These are phyloP conservation scores for Heliconius eleuchia DNA, from an alignment of 1,140 invertebrate genomes.

Conservation along the genomic window DNA sequence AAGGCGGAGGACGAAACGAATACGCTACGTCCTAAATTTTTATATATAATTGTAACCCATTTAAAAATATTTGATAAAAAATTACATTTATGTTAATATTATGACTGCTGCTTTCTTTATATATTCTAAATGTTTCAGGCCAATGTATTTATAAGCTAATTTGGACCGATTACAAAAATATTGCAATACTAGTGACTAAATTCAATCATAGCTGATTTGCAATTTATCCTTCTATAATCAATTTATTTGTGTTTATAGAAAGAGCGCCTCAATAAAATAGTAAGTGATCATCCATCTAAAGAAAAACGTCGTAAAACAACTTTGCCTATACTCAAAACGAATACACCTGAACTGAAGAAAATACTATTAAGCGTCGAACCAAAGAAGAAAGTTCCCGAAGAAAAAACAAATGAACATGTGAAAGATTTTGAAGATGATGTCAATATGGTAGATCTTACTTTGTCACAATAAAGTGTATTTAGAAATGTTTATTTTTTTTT, in stretches of 20 bases:
- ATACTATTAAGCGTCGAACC: not conserved
- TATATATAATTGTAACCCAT: no score
- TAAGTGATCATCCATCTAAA: conserved; percentile 31
- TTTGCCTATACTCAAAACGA: not conserved
- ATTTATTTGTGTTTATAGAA: conserved; percentile 41
- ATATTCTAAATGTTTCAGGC: no score
- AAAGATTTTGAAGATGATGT: not conserved
- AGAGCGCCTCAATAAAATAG: conserved; percentile 41
- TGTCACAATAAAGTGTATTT: not conserved
- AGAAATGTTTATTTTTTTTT: not conserved
- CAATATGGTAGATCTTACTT: conserved; percentile 10
- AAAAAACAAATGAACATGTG: not conserved
- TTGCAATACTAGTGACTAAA: no score
- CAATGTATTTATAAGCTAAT: no score
- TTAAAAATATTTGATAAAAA: no score
- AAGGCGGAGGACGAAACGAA: no score
- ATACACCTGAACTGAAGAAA: not conserved
- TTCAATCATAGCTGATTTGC: no score
- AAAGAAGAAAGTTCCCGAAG: not conserved
- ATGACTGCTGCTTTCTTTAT: no score
- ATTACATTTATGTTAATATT: no score
- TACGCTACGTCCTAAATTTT: no score
- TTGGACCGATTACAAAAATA: no score
- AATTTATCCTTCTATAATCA: not conserved
- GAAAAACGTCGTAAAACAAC: conserved; percentile 51